These are phyloP conservation scores for Drosophila virilis DNA, from an alignment of 1,140 invertebrate genomes.

Conservation along the genomic window DNA sequence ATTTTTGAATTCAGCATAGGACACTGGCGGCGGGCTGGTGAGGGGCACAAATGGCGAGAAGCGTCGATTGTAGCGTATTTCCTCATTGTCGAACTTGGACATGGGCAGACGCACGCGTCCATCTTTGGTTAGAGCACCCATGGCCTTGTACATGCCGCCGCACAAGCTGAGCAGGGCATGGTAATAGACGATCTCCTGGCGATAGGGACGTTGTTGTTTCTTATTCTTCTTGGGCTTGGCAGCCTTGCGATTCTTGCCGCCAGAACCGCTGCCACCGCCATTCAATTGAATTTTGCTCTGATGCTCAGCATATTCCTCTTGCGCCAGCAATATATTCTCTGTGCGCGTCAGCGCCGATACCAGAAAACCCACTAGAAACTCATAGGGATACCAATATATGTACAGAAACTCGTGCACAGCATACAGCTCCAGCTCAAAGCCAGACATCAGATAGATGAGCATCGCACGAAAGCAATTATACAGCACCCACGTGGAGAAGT, in stretches of 20 bases:
- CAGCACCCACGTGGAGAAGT: constrained; percentile 97
- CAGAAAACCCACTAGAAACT: constrained; percentile 97
- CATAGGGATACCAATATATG: constrained; percentile 98
- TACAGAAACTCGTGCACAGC: constrained; percentile 98
- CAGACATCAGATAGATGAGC: constrained; percentile 96
- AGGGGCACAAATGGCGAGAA: constrained; percentile 95
- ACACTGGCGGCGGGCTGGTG: constrained; percentile 94
- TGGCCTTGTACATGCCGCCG: constrained; percentile 94
- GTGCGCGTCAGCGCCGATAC: constrained; percentile 95
- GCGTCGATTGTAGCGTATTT: constrained; percentile 96
- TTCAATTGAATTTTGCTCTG: constrained; percentile 83
- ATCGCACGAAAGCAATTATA: constrained; percentile 98
- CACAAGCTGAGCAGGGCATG: constrained; percentile 97
- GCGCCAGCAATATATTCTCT: constrained; percentile 92
- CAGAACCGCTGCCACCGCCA: constrained; percentile 46
- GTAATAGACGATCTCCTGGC: constrained; percentile 92
- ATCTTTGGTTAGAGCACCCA: constrained; percentile 86
- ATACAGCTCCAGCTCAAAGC: constrained; percentile 98
- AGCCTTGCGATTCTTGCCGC: constrained; percentile 87
- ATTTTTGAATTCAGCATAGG: constrained; percentile 93
- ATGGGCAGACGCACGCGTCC: constrained; percentile 90
- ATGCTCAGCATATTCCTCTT: constrained; percentile 88
- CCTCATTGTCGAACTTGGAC: constrained; percentile 95
- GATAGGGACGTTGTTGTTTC: constrained; percentile 89
- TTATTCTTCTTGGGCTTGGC: constrained; percentile 89